Conservation (phyloP, 1,140 invertebrate species). For the Limonius californicus region DNA sequence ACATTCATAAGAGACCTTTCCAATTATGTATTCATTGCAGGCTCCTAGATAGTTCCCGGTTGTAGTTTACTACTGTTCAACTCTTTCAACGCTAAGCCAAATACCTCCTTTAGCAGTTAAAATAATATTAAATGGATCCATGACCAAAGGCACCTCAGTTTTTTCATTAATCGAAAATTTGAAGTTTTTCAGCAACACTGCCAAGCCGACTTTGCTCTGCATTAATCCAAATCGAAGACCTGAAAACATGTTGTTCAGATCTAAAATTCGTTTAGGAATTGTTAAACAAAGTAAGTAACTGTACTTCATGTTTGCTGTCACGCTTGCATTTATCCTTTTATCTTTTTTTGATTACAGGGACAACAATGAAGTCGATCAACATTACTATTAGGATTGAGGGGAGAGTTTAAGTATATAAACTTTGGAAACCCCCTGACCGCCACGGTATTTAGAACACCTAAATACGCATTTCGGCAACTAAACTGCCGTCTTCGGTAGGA, state of each 20-base stretch:
- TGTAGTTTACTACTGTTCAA: too few species aligned
- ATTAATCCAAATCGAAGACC: conserved; percentile 44
- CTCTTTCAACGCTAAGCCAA: conserved; percentile 32
- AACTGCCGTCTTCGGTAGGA: background rate
- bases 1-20: too few species aligned
- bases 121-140: conserved; percentile 34
- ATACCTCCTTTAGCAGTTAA: conserved; percentile 47
- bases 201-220: conserved; percentile 41
- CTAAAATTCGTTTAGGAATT: background rate
- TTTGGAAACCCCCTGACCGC: too few species aligned
- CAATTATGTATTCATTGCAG: too few species aligned
- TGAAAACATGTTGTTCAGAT: conserved; percentile 25
- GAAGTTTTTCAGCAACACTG: conserved; percentile 35
- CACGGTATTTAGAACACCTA: too few species aligned
- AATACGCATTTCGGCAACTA: too few species aligned
- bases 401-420: conserved; percentile 56
- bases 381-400: too few species aligned
- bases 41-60: too few species aligned
- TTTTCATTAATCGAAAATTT: conserved; percentile 30
- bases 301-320: conserved; percentile 46
- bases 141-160: conserved; percentile 23
- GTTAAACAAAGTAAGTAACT: background rate
- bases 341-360: too few species aligned
- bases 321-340: conserved; percentile 54
- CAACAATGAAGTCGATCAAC: too few species aligned